Evolutionary conservation across 2,888 invertebrate genomes (phyloP).

Genomic region (Hirtodrosophila confusa): DNA sequence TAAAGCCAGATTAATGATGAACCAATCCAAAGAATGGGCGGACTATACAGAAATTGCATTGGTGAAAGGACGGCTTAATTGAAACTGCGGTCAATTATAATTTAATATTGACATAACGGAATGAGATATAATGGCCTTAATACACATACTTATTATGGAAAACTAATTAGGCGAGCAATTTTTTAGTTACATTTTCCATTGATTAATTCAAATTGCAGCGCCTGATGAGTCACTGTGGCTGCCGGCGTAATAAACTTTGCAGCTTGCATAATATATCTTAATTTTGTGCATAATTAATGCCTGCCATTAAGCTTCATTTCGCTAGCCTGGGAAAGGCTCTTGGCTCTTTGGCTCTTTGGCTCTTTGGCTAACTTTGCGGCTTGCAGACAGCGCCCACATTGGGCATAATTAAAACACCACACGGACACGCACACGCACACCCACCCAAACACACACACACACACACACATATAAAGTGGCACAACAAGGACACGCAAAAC

Average conservation of each 20-base stretch:
- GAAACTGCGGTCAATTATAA: conserved; percentile 29
- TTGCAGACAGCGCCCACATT: conserved; percentile 33
- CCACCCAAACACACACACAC: conserved; percentile 1
- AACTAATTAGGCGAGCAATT: conserved; percentile 53
- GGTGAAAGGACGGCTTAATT: conserved; percentile 21
- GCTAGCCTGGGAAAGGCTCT: conserved; percentile 1
- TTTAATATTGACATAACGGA: conserved; percentile 45
- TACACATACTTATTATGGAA: conserved; percentile 41
- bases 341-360: conserved; percentile 33
- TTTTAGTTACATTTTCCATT: conserved; percentile 41
- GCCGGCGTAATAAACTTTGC: conserved; percentile 52
- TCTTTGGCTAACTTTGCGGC: conserved; percentile 44
- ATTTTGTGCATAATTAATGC: conserved; percentile 71
- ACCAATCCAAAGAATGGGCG: neutral
- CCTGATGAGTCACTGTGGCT: conserved; percentile 7
- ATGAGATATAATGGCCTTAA: neutral
- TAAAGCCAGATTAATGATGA: conserved; percentile 13
- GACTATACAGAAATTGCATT: neutral
- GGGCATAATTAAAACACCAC: conserved; percentile 53
- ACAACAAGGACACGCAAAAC: conserved; percentile 53
- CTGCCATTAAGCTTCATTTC: conserved; percentile 59
- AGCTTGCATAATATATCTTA: conserved; percentile 60
- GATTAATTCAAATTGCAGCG: conserved; percentile 66
- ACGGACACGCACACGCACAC: conserved; percentile 11
- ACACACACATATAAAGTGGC: conserved; percentile 1